Percentiles rank a stretch among this genome's conserved stretches.
Evolutionary conservation across 1,140 invertebrate species (phyloP).

Genomic region (Bilobella aurantiaca): DNA sequence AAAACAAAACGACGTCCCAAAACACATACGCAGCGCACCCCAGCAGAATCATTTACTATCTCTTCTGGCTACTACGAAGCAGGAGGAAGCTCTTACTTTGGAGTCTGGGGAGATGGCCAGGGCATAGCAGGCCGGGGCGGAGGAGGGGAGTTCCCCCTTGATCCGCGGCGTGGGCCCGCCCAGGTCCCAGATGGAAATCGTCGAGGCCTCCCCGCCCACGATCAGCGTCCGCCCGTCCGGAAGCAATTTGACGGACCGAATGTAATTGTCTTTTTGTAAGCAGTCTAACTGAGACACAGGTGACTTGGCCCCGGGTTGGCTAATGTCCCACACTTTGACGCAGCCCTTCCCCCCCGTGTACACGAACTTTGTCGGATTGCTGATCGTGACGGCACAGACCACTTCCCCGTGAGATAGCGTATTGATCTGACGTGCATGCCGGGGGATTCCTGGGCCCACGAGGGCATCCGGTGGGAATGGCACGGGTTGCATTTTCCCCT

Average conservation of each 20-base stretch:
- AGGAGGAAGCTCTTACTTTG: slow-evolving; percentile 50
- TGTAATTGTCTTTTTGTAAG: slow-evolving; percentile 93
- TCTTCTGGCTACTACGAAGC: neutral
- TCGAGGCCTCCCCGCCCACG: slow-evolving; percentile 94
- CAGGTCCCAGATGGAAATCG: slow-evolving; percentile 89
- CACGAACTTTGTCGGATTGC: slow-evolving; percentile 80
- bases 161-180: slow-evolving; percentile 42
- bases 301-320: slow-evolving; percentile 63
- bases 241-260: slow-evolving; percentile 87
- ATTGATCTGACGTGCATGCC: slow-evolving; percentile 78
- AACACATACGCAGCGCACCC: too few relatives aligned
- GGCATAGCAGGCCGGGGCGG: slow-evolving; percentile 93
- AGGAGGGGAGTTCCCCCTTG: slow-evolving; percentile 88
- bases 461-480: slow-evolving; percentile 92
- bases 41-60: too few relatives aligned
- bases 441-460: slow-evolving; percentile 80
- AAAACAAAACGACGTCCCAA: too few relatives aligned
- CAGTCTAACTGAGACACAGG: slow-evolving; percentile 88
- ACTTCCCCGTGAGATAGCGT: slow-evolving; percentile 90
- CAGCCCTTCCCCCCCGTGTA: slow-evolving; percentile 99
- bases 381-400: slow-evolving; percentile 77
- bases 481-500: slow-evolving; percentile 47
- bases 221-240: slow-evolving; percentile 93
- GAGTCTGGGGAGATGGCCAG: slow-evolving; percentile 92
- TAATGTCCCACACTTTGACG: slow-evolving; percentile 92